Percentiles rank a stretch among this genome's conserved stretches.
Conservation (phyloP, 2,797 vertebrate species). For the Capromys pilorides region DNA sequence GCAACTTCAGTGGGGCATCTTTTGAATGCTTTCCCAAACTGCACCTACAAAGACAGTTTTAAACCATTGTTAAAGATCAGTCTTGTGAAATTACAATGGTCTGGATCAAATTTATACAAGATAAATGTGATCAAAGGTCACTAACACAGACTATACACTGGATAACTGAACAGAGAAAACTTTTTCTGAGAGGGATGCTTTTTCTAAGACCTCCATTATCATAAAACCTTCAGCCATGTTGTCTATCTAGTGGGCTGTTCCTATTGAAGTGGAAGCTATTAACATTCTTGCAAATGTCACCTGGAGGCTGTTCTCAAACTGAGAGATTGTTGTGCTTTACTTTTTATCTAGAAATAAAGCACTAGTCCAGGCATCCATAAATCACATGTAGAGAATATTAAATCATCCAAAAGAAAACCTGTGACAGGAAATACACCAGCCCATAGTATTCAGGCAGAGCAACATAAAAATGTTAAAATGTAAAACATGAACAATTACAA, state of each 20-base stretch:
- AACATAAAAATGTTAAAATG: background rate
- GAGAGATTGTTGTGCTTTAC: slow-evolving; percentile 6
- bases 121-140: slow-evolving; percentile 50
- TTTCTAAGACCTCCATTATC: slow-evolving; percentile 29
- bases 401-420: background rate
- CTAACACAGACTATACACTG: background rate
- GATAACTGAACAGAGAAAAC: slow-evolving; percentile 43
- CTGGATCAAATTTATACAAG: slow-evolving; percentile 50
- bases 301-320: slow-evolving; percentile 29
- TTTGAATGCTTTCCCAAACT: background rate
- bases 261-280: slow-evolving; percentile 42
- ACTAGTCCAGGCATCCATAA: background rate
- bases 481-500: background rate
- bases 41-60: background rate
- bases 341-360: slow-evolving; percentile 38
- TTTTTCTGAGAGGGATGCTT: background rate
- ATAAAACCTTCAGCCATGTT: slow-evolving; percentile 12
- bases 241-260: background rate
- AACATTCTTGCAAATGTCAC: slow-evolving; percentile 31
- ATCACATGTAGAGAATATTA: background rate
- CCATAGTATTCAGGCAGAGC: background rate
- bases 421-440: slow-evolving; percentile 22
- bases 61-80: background rate
- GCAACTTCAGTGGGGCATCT: background rate
- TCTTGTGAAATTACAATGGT: slow-evolving; percentile 42